phyloP scores from a whole-genome alignment of 1,140 invertebrate genomes.

The Dreissena polymorpha region DNA sequence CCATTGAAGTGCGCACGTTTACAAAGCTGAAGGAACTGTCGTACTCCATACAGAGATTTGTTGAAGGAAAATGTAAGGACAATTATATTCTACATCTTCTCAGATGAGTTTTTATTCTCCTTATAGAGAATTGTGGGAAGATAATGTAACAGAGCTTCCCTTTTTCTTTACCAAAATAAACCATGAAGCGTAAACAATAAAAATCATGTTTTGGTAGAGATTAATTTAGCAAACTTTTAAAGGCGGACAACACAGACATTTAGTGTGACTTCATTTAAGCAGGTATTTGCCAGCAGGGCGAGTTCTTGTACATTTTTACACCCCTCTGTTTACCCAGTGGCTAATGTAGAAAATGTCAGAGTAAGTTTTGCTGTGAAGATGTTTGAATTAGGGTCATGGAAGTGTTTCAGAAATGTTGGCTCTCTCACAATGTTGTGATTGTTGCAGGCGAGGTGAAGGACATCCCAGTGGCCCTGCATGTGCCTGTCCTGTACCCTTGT shows the following conservation, averaged over 20 bases:
- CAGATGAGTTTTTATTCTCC: background rate
- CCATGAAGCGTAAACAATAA: too few species aligned
- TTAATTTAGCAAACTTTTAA: too few species aligned
- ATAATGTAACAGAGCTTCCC: background rate
- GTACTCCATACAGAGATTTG: constrained; percentile 73
- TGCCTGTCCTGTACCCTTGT: constrained; percentile 93
- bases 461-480: constrained; percentile 91
- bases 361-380: background rate
- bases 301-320: background rate
- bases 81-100: constrained; percentile 12
- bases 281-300: too few species aligned
- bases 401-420: background rate
- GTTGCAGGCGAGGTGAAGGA: constrained; percentile 80
- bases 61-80: constrained; percentile 74
- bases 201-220: too few species aligned
- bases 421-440: background rate
- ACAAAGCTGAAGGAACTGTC: constrained; percentile 75
- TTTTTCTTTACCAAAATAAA: background rate
- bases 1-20: constrained; percentile 93
- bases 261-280: too few species aligned
- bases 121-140: background rate
- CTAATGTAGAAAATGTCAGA: background rate
- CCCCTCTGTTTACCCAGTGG: too few species aligned
- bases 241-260: too few species aligned
- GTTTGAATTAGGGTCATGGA: background rate